These are phyloP conservation scores for Phylloscopus whistleri DNA, from an alignment of 2,113 vertebrate species.

Conservation along the genomic window DNA sequence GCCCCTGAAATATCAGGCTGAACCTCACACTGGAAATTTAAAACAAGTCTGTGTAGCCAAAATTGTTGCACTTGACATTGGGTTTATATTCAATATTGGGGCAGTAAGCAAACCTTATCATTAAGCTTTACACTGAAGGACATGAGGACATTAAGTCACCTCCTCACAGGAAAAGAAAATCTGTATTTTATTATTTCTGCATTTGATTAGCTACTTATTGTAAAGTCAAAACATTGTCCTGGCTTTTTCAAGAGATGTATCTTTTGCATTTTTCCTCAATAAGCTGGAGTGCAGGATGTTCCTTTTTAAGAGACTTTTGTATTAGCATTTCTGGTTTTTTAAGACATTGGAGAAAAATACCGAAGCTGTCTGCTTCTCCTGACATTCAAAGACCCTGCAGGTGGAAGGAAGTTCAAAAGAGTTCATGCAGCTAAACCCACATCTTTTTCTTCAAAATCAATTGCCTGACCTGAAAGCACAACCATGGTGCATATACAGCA, in stretches of 20 bases:
- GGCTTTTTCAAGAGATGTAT: not conserved
- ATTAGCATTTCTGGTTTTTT: not conserved
- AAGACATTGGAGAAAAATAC: not conserved
- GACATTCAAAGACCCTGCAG: constrained; percentile 22
- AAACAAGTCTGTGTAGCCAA: not conserved
- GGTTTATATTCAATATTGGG: not conserved
- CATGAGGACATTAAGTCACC: not conserved
- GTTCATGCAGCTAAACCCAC: constrained; percentile 35
- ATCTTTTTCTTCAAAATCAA: constrained; percentile 24
- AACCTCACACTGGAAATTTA: not conserved
- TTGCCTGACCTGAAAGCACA: not conserved
- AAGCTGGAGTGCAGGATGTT: not conserved
- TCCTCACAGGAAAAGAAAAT: not conserved
- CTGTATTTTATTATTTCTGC: not conserved
- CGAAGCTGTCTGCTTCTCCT: constrained; percentile 2
- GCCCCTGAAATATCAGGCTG: not conserved
- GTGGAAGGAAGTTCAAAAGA: constrained; percentile 42
- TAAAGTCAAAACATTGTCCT: not conserved
- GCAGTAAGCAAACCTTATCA: not conserved
- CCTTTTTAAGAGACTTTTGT: not conserved
- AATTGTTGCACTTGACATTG: not conserved
- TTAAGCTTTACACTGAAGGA: not conserved
- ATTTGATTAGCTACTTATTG: not conserved
- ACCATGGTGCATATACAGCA: not conserved
- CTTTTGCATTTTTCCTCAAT: not conserved